Conservation (phyloP, 1,140 invertebrate genomes). For the Heliconius hewitsoni region DNA sequence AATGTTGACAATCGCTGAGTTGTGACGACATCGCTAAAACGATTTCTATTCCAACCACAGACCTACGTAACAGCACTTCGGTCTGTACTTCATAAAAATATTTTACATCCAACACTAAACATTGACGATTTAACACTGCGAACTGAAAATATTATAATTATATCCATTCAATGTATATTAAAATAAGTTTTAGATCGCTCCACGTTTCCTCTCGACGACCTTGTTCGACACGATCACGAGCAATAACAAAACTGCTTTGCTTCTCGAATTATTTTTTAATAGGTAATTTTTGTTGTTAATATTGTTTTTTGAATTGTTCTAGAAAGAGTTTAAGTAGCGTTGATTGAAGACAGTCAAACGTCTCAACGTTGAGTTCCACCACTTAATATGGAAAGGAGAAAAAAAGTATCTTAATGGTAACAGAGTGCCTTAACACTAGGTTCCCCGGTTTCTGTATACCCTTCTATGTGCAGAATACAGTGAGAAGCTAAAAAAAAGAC, state of each 20-base stretch:
- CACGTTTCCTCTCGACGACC: slow-evolving; percentile 35
- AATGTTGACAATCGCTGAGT: slow-evolving; percentile 40
- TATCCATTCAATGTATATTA: slow-evolving; percentile 31
- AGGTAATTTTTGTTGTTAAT: slow-evolving; percentile 37
- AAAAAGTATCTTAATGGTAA: too few species aligned
- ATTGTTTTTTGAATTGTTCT: slow-evolving; percentile 37
- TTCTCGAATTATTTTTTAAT: slow-evolving; percentile 47
- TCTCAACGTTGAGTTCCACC: neutral
- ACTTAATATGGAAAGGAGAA: too few species aligned
- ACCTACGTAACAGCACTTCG: slow-evolving; percentile 27
- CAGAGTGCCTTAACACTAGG: too few species aligned
- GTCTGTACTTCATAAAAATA: neutral
- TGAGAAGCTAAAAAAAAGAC: too few species aligned
- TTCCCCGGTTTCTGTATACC: too few species aligned
- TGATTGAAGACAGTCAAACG: slow-evolving; percentile 36
- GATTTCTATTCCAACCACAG: slow-evolving; percentile 45
- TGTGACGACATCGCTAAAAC: slow-evolving; percentile 47
- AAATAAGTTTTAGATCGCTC: slow-evolving; percentile 18
- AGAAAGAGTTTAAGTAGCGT: slow-evolving; percentile 32
- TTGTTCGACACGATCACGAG: slow-evolving; percentile 38
- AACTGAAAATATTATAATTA: neutral
- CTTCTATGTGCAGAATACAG: too few species aligned
- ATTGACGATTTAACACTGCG: slow-evolving; percentile 32
- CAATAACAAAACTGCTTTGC: slow-evolving; percentile 57
- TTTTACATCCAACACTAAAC: slow-evolving; percentile 15